phyloP scores from a whole-genome alignment of 2,888 invertebrate species.

The Heliconius cydno region DNA sequence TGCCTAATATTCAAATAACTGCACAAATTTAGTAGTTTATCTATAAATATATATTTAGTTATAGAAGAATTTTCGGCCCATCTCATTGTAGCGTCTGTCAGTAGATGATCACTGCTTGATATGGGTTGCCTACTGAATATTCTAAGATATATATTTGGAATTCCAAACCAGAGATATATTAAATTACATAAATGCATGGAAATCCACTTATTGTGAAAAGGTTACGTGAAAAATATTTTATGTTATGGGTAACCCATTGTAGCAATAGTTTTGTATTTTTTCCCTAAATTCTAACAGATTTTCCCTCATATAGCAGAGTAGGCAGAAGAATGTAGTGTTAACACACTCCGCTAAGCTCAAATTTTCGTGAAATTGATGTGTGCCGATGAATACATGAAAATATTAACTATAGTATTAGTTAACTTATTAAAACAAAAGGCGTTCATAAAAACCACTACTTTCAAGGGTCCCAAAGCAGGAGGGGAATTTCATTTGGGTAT shows the following conservation, averaged over 20 bases:
- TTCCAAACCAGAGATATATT: slow-evolving; percentile 29
- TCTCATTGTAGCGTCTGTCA: slow-evolving; percentile 36
- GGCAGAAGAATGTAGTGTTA: neutral
- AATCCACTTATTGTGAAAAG: slow-evolving; percentile 27
- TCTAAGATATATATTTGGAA: slow-evolving; percentile 29
- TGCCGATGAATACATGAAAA: too few relatives aligned
- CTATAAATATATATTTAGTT: neutral
- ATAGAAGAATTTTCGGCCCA: neutral
- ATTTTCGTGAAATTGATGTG: too few relatives aligned
- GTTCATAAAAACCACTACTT: neutral
- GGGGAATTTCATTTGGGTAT: slow-evolving; percentile 38
- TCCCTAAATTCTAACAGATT: neutral
- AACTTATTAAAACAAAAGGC: neutral
- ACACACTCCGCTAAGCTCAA: neutral
- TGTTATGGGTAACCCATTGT: neutral
- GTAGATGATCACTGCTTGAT: slow-evolving; percentile 42
- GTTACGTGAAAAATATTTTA: neutral
- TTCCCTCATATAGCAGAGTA: neutral
- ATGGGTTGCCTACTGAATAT: slow-evolving; percentile 40
- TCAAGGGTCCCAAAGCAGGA: slow-evolving; percentile 19
- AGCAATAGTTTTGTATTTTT: neutral
- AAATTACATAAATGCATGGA: slow-evolving; percentile 32
- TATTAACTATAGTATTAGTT: too few relatives aligned
- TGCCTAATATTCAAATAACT: too few relatives aligned
- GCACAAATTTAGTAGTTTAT: neutral